Base-by-base conservation (phyloP, 2,113 vertebrate genomes). In the Tachysurus fulvidraco region DNA sequence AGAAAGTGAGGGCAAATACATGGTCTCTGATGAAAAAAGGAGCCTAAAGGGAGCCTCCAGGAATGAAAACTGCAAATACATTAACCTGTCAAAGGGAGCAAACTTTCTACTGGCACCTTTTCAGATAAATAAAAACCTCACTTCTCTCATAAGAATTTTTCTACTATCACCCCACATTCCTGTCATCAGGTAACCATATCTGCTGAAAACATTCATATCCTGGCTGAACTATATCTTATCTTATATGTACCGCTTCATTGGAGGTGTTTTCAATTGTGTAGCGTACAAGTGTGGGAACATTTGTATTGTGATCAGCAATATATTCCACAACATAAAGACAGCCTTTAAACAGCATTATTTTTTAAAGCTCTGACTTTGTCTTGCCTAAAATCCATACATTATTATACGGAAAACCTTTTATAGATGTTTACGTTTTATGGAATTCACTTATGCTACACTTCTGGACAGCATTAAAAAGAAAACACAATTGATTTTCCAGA, bases 101-200 rank as follows among this genome's bases (percentile, higher is more conserved):
- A 81, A 30, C 41, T 60, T 23, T 81, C 57, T 23, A 23, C 78
- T 81, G 78, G 55, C 23, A 5, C 23, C 54, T 80, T 28, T 80
- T 57, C 30, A 60, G 30, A 3, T 25, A 30, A 81, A 81, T 60
- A 44, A 44, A 60, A 81, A 14, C 78, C 12, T 81, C 11, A 25
- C 78, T 81, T 69, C 46, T 54, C 65, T 83, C 62, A 54, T 52
- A 62, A n/a, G n/a, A n/a, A 52, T 83, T 69, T 55, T 52, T 71
- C 50, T 23, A 36, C 64, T 36, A 52, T 36, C 46, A 67, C 60
- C 60, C 6, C 46, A 50, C 67, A 44, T 21, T 52, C 62, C 44
- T 83, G n/a, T 67, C 81, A 83, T 83, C 81, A 83, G 46, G 12
- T n/a, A 30, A 14, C 52, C 65, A 73, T 25, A 19, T 19, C 52